phyloP scores from a whole-genome alignment of 2,113 vertebrate species.

The Alectura lathami region DNA sequence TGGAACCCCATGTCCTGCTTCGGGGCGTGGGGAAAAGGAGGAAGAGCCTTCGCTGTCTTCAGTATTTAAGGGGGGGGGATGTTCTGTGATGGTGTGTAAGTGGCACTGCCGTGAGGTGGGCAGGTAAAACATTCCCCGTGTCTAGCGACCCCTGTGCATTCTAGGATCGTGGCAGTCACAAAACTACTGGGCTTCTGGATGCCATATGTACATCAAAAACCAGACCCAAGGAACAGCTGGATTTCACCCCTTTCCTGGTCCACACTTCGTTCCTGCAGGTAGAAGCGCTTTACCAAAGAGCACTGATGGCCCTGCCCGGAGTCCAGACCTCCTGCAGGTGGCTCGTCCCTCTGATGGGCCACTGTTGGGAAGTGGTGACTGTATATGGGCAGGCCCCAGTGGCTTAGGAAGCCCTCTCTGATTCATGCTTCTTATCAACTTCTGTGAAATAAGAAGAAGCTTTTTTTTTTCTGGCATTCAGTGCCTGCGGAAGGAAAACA shows the following conservation, averaged over 20 bases:
- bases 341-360: background rate
- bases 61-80: background rate
- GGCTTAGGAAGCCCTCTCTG: background rate
- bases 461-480: background rate
- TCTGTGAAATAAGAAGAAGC: background rate
- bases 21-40: background rate
- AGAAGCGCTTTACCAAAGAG: background rate
- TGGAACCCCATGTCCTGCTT: background rate
- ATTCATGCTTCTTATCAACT: background rate
- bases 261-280: background rate
- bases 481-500: background rate
- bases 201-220: background rate
- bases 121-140: background rate
- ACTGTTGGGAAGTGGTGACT: background rate
- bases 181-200: background rate
- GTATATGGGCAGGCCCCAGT: accelerated
- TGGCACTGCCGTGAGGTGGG: background rate
- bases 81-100: background rate
- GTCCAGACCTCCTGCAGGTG: background rate
- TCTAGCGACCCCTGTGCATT: background rate
- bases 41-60: background rate
- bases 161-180: background rate
- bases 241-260: background rate
- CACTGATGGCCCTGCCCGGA: background rate
- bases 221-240: background rate